These are phyloP conservation scores for Ectemnius cavifrons DNA, from an alignment of 2,888 invertebrate genomes.

Conservation along the genomic window DNA sequence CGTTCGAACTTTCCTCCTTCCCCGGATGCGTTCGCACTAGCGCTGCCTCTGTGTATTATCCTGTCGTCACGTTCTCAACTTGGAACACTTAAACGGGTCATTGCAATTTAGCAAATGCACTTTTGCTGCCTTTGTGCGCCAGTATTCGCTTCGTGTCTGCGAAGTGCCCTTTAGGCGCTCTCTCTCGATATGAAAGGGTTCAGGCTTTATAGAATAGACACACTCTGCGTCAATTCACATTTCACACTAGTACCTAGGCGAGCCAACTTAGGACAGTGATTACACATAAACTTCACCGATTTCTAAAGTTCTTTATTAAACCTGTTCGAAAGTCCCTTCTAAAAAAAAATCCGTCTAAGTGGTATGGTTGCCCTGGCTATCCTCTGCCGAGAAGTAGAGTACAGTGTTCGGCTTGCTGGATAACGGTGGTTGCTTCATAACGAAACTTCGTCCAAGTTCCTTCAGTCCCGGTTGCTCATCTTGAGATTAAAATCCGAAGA, in stretches of 20 bases:
- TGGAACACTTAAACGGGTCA: constrained; percentile 46
- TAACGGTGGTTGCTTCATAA: constrained; percentile 37
- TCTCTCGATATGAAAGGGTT: neutral
- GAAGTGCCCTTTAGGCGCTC: constrained; percentile 1
- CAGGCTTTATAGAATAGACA: neutral
- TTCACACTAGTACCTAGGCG: neutral
- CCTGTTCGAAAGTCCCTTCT: neutral
- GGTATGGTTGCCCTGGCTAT: neutral
- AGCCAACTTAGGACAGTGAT: neutral
- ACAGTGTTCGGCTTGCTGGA: constrained; percentile 12
- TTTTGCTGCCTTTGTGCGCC: constrained; percentile 31
- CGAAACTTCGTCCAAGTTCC: constrained; percentile 42
- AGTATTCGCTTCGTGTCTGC: neutral
- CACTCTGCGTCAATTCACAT: neutral
- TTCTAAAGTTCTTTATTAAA: constrained; percentile 2
- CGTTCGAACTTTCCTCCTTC: constrained; percentile 58
- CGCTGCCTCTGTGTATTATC: constrained; percentile 34
- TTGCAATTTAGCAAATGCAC: constrained; percentile 37
- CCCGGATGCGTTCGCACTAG: constrained; percentile 31
- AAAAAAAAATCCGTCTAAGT: neutral
- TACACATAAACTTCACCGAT: neutral
- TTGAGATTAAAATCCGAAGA: constrained; percentile 49
- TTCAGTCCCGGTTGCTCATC: constrained; percentile 21
- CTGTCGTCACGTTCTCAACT: constrained; percentile 30
- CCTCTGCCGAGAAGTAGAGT: constrained; percentile 16